These are phyloP conservation scores for Formica selysi DNA, from an alignment of 1,140 invertebrate genomes.

Conservation along the genomic window DNA sequence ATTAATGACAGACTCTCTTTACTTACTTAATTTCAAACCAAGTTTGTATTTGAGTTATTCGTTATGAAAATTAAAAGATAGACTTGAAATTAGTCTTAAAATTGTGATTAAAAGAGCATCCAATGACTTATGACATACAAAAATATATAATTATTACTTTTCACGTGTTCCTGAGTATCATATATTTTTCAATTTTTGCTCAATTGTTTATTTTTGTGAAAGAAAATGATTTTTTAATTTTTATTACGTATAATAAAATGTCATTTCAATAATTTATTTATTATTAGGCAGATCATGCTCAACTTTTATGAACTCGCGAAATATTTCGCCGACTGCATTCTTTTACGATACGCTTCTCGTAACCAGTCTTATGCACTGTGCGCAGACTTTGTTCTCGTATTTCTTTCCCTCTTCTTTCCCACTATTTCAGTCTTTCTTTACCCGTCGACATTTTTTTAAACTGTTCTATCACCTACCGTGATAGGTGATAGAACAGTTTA, in stretches of 20 bases:
- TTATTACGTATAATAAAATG: too few species aligned
- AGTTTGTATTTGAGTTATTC: not conserved
- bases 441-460: not conserved
- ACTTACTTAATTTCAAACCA: not conserved
- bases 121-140: not conserved
- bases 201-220: not conserved
- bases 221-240: not conserved
- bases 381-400: constrained; percentile 25
- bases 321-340: constrained; percentile 15
- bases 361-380: not conserved
- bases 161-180: not conserved
- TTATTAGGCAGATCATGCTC: not conserved
- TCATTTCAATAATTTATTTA: not conserved
- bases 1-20: not conserved
- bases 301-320: constrained; percentile 17
- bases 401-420: not conserved
- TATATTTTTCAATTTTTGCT: not conserved
- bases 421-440: not conserved
- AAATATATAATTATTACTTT: not conserved
- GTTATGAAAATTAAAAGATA: not conserved
- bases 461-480: not conserved
- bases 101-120: not conserved
- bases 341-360: constrained; percentile 8
- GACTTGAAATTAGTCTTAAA: not conserved
- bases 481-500: too few species aligned